Evolutionary conservation across 1,140 invertebrate species (phyloP), one percentile per base, ranked within the genome.

Genomic region (Lucilia sericata): DNA sequence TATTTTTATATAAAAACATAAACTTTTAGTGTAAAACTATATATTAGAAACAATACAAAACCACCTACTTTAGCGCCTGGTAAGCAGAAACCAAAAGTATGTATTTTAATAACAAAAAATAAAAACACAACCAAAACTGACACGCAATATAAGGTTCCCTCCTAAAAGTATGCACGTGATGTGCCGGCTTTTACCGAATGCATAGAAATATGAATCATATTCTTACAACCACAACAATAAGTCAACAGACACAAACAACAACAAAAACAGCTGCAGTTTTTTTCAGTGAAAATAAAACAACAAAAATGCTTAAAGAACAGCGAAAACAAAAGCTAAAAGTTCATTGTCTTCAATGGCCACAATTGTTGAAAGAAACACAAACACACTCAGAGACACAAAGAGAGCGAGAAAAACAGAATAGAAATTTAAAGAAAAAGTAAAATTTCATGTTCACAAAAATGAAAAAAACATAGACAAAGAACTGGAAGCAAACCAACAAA

Each of bases 281-380:
- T 70, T 70, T 70, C 65, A 70, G 8, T 12, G 25, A n/a, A 70
- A 70, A 70, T 10, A 60, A 17, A 60, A 60, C 17, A 60, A 60
- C 13, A 60, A 60, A 70, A 70, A 19, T 21, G 65, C 19, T 70
- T 70, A 21, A 70, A 70, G 65, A 21, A 70, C 19, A 70, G 65
- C 65, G 21, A 70, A 70, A 21, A 70, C 65, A 70, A 70, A 70
- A 21, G 21, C 65, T 25, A 9, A 70, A 70, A 70, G 65, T 70
- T 70, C 65, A 70, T 70, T 70, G 65, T 70, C 65, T 70, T 70
- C n/a, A 19, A 19, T 70, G 65, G 65, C 65, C 65, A 70, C 65
- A 70, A 70, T 70, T 21, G n/a, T 70, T 19, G 65, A 70, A 12
- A 21, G 19, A 10, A n/a, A n/a, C 65, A 70, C 19, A 25, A n/a